Conservation (phyloP, 2,888 invertebrate species). For the Drosophila anomalata region DNA sequence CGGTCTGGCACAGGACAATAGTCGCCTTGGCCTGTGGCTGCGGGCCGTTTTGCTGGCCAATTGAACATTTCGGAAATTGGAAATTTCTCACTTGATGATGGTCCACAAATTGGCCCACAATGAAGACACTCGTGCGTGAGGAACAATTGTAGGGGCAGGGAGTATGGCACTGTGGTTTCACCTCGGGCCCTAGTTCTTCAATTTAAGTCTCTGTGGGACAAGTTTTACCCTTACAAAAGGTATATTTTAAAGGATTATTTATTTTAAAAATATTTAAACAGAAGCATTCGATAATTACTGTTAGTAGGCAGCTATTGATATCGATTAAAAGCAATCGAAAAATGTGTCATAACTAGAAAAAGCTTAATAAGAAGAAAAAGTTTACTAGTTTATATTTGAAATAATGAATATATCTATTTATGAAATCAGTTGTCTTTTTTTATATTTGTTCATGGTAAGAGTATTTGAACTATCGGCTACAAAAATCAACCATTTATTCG, state of each 20-base stretch:
- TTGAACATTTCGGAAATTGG: conserved; percentile 85
- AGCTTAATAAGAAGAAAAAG: too few relatives aligned
- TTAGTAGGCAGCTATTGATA: background rate
- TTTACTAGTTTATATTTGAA: too few relatives aligned
- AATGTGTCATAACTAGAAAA: background rate
- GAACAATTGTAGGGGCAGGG: conserved; percentile 5
- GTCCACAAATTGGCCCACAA: conserved; percentile 74
- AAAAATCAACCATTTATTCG: background rate
- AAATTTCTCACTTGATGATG: conserved; percentile 83
- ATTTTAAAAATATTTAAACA: background rate
- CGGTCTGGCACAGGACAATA: background rate
- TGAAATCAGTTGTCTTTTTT: background rate
- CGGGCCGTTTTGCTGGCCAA: conserved; percentile 82
- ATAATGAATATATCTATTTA: too few relatives aligned
- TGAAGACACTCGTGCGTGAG: conserved; percentile 59
- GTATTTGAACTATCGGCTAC: background rate
- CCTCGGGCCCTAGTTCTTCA: conserved; percentile 33
- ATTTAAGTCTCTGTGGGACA: conserved; percentile 7
- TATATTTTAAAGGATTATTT: background rate
- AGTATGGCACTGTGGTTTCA: conserved; percentile 45
- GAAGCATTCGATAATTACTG: too few relatives aligned
- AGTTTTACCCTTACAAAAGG: background rate
- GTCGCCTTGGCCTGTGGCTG: conserved; percentile 41
- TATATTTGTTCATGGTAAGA: background rate
- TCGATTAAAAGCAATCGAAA: background rate